phyloP scores from a whole-genome alignment of 2,113 vertebrate species.

The Aphelocoma coerulescens region DNA sequence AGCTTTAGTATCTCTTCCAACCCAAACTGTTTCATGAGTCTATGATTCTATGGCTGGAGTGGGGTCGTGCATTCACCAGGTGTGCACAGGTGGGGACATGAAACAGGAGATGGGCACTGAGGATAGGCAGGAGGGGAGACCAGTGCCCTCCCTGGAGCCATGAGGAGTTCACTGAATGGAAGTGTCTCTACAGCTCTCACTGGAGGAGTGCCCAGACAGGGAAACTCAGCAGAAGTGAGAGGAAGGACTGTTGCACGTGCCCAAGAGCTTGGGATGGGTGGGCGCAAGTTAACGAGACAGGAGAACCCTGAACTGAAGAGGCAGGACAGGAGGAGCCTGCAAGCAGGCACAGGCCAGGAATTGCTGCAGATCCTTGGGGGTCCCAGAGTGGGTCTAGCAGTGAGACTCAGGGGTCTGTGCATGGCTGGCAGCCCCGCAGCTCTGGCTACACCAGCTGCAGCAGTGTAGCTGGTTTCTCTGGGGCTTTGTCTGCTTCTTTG shows the following conservation, averaged over 20 bases:
- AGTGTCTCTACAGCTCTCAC: not conserved
- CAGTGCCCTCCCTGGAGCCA: not conserved
- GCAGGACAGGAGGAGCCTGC: not conserved
- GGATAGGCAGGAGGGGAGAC: not conserved
- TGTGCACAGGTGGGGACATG: not conserved
- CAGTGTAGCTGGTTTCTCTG: not conserved
- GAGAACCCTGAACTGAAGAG: not conserved
- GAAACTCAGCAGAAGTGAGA: not conserved
- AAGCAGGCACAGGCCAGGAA: not conserved
- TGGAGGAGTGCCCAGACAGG: not conserved
- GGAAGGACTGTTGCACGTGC: not conserved
- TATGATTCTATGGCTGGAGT: not conserved
- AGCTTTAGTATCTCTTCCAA: not conserved
- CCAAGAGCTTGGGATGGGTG: not conserved
- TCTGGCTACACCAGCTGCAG: not conserved
- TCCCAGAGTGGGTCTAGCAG: too few relatives aligned
- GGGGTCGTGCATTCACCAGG: not conserved
- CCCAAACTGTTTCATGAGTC: not conserved
- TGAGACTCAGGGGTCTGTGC: fast-evolving
- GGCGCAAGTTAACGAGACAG: fast-evolving
- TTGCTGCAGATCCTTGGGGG: not conserved
- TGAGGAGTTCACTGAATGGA: not conserved
- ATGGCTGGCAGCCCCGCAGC: not conserved
- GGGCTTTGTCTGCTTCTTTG: not conserved
- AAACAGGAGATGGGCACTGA: not conserved